Percentiles rank a stretch among this genome's conserved stretches.
phyloP scores from a whole-genome alignment of 2,797 vertebrate species.

The Vultur gryphus region DNA sequence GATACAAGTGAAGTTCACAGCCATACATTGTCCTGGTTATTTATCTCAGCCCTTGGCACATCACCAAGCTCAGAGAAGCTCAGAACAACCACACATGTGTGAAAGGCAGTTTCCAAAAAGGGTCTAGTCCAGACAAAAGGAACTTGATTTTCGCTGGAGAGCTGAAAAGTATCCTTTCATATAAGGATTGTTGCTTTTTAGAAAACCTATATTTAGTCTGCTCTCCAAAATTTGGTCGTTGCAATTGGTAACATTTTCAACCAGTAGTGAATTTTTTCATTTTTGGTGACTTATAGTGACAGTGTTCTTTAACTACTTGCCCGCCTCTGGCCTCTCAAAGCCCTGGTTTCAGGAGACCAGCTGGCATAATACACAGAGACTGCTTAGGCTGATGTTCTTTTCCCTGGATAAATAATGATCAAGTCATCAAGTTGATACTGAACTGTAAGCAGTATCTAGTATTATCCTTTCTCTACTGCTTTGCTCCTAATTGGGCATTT shows the following conservation, averaged over 20 bases:
- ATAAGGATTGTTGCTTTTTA: not conserved
- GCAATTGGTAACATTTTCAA: not conserved
- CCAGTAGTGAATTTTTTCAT: not conserved
- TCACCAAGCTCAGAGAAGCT: not conserved
- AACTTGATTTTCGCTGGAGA: not conserved
- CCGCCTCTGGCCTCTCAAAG: not conserved
- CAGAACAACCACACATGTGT: not conserved
- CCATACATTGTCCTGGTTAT: not conserved
- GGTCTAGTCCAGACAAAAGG: not conserved
- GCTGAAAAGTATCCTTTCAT: not conserved
- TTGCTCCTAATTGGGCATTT: not conserved
- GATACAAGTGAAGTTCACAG: not conserved
- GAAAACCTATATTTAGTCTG: not conserved
- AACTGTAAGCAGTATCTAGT: not conserved
- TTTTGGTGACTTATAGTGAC: not conserved
- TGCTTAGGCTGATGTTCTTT: not conserved
- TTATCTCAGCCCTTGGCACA: not conserved
- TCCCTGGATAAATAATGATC: not conserved
- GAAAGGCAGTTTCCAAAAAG: not conserved
- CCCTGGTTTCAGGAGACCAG: not conserved
- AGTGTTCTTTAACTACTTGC: not conserved
- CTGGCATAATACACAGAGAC: not conserved
- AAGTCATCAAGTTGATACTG: not conserved
- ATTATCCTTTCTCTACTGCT: not conserved
- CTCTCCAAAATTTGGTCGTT: not conserved